Percentiles rank a stretch among this genome's conserved stretches.
phyloP scores from a whole-genome alignment of 2,113 vertebrate species.

The Brachypteracias leptosomus region DNA sequence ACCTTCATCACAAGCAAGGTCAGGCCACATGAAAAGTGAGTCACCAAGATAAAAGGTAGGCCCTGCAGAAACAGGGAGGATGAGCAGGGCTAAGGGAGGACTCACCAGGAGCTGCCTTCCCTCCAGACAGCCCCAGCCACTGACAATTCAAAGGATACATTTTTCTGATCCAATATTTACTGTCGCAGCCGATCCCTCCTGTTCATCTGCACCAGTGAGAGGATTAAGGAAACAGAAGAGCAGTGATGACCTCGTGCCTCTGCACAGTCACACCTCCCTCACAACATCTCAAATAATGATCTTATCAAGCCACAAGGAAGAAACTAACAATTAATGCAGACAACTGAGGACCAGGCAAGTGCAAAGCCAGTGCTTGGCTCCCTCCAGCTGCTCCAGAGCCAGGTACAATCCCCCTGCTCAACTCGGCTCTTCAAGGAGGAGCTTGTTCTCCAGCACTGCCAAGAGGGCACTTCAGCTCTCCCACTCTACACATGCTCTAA shows the following conservation, averaged over 20 bases:
- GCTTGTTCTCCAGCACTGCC: background rate
- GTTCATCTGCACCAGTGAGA: slow-evolving; percentile 70
- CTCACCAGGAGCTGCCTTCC: background rate
- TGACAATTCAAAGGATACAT: slow-evolving; percentile 76
- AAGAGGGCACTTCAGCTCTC: background rate
- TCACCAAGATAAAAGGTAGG: background rate
- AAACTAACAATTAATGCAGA: background rate
- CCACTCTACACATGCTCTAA: background rate
- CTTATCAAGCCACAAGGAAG: background rate
- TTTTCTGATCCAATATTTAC: slow-evolving; percentile 65
- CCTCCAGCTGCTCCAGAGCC: background rate
- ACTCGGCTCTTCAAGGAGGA: background rate
- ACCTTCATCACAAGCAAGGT: background rate
- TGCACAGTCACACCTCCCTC: background rate
- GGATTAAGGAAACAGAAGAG: slow-evolving; percentile 64
- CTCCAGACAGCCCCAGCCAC: background rate
- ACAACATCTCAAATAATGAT: background rate
- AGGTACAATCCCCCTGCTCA: rapidly evolving
- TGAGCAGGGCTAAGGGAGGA: background rate
- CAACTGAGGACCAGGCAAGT: background rate
- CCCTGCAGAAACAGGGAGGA: background rate
- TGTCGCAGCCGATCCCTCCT: slow-evolving; percentile 8
- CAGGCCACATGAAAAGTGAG: background rate
- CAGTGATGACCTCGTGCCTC: background rate
- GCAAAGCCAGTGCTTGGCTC: background rate